Evolutionary conservation across 2,888 invertebrate genomes (phyloP).

Genomic region (Acronicta psi): DNA sequence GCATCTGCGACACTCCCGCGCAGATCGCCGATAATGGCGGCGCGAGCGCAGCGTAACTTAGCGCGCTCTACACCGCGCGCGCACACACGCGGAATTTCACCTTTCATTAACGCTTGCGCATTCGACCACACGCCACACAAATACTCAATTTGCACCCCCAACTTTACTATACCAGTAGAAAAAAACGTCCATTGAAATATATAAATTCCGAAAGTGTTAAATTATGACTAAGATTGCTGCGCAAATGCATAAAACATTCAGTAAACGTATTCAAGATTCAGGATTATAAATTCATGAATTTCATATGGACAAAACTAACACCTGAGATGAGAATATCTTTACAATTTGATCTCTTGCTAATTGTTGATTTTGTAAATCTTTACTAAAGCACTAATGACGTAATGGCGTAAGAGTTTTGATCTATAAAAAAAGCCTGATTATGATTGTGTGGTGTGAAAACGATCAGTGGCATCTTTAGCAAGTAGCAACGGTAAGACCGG

Average conservation of each 20-base stretch:
- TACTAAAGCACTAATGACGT: conserved; percentile 40
- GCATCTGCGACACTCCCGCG: conserved; percentile 54
- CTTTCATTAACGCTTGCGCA: conserved; percentile 50
- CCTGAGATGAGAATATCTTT: conserved; percentile 17
- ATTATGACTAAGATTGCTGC: conserved; percentile 21
- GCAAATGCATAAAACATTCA: conserved; percentile 28
- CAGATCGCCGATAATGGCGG: conserved; percentile 60
- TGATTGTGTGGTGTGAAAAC: conserved; percentile 19
- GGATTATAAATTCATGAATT: conserved; percentile 36
- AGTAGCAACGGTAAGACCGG: conserved; percentile 28
- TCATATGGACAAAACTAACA: conserved; percentile 29
- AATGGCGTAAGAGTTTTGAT: conserved; percentile 38
- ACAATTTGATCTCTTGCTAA: conserved; percentile 42
- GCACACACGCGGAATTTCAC: conserved; percentile 37
- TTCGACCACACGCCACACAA: conserved; percentile 47
- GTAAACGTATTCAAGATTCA: conserved; percentile 33
- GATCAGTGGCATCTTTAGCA: conserved; percentile 18
- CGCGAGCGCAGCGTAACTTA: conserved; percentile 57
- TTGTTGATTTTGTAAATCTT: conserved; percentile 50
- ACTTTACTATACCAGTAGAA: conserved; percentile 2
- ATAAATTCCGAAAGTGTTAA: conserved; percentile 41
- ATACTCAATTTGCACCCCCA: conserved; percentile 36
- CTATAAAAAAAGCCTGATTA: conserved; percentile 33
- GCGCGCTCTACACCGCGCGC: conserved; percentile 44
- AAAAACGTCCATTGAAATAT: conserved; percentile 7